These are phyloP conservation scores for Sycophaga agraensis DNA, from an alignment of 1,140 invertebrate genomes.

Conservation along the genomic window DNA sequence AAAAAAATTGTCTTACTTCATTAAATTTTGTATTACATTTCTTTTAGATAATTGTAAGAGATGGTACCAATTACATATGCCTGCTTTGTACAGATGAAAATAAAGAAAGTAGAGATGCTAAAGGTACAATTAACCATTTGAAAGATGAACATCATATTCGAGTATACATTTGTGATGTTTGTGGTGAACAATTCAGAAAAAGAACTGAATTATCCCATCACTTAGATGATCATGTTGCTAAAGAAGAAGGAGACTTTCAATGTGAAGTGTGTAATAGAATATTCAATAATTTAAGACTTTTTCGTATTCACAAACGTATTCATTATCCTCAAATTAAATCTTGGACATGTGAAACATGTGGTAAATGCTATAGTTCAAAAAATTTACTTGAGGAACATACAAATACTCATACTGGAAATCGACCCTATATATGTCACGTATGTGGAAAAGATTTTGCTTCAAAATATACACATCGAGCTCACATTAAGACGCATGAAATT, in stretches of 20 bases:
- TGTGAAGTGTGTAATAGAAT: conserved; percentile 68
- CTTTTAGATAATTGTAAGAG: conserved; percentile 56
- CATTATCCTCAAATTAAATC: conserved; percentile 66
- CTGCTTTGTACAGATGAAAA: conserved; percentile 60
- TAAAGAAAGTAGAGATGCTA: conserved; percentile 58
- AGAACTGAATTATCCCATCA: conserved; percentile 66
- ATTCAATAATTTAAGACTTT: conserved; percentile 64
- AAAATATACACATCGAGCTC: conserved; percentile 75
- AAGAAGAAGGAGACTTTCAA: conserved; percentile 65
- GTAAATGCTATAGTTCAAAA: conserved; percentile 67
- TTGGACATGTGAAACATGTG: conserved; percentile 66
- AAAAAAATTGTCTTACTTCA: too few relatives aligned
- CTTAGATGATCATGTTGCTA: conserved; percentile 66
- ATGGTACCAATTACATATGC: conserved; percentile 62
- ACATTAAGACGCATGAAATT: conserved; percentile 72
- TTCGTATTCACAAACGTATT: conserved; percentile 65
- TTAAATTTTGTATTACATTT: conserved; percentile 22
- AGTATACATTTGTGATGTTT: conserved; percentile 72
- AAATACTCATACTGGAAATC: conserved; percentile 68
- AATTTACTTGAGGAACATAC: conserved; percentile 71
- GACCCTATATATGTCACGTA: conserved; percentile 67
- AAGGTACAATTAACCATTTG: conserved; percentile 64
- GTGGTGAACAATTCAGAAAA: conserved; percentile 66
- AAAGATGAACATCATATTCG: conserved; percentile 62
- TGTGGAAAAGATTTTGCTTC: conserved; percentile 76